Percentiles rank a stretch among this genome's conserved stretches.
Evolutionary conservation across 2,797 vertebrate species (phyloP).

Genomic region (Anabas testudineus): DNA sequence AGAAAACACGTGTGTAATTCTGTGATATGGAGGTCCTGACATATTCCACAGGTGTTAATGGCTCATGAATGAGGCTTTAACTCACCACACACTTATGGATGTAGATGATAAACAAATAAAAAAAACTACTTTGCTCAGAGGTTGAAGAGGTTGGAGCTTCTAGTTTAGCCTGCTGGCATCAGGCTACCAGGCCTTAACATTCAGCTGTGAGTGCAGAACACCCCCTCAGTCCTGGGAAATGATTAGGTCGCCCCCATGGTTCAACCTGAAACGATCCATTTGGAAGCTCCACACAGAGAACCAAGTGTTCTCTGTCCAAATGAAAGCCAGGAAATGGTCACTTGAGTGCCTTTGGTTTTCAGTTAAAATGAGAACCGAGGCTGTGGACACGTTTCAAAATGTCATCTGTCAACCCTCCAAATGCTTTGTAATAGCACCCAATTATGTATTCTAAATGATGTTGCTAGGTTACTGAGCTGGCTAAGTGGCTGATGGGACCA

Average conservation of each 20-base stretch:
- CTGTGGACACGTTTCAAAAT: conserved; percentile 40
- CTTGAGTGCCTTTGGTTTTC: conserved; percentile 9
- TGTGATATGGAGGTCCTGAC: too few species aligned
- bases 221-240: background rate
- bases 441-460: conserved; percentile 47
- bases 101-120: background rate
- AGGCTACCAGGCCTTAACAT: background rate
- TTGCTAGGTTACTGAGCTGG: conserved; percentile 63
- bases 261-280: conserved; percentile 21
- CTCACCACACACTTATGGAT: background rate
- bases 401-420: conserved; percentile 55
- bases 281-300: background rate
- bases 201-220: background rate
- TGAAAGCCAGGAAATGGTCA: conserved; percentile 2
- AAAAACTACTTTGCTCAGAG: background rate
- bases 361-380: conserved; percentile 34
- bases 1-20: too few species aligned
- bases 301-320: background rate
- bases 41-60: background rate
- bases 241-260: background rate
- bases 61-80: background rate
- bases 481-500: conserved; percentile 50
- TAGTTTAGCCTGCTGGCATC: background rate
- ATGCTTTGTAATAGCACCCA: conserved; percentile 42
- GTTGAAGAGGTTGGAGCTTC: background rate